A percentile compares a stretch with the other conserved stretches of the same genome.
Conservation (phyloP, 2,113 vertebrate species). For the Mus spicilegus region DNA sequence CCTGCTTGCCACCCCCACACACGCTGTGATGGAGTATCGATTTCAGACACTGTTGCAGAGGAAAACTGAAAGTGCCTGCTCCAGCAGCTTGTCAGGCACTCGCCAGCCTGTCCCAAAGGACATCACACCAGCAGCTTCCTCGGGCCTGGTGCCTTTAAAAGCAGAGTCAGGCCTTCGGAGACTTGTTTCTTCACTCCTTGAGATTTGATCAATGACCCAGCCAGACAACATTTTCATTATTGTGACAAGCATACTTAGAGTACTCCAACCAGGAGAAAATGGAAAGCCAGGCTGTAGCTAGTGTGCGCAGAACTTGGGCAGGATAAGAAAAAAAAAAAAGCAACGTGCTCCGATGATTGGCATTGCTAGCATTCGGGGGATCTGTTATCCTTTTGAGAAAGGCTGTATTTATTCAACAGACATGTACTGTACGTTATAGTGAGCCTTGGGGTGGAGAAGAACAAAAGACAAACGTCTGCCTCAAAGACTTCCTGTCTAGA, state of each 20-base stretch:
- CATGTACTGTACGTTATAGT: background rate
- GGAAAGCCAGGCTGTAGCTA: background rate
- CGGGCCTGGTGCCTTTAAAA: constrained; percentile 14
- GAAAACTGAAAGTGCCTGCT: constrained; percentile 85
- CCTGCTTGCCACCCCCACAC: constrained; percentile 69
- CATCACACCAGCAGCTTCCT: background rate
- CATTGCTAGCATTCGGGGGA: background rate
- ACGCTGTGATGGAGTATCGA: constrained; percentile 88
- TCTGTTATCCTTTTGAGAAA: background rate
- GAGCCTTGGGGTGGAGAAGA: background rate
- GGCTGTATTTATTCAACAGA: background rate
- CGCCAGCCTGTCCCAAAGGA: background rate
- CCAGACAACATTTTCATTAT: constrained; percentile 55
- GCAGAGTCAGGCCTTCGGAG: background rate
- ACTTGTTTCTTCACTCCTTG: constrained; percentile 57
- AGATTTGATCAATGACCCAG: constrained; percentile 27
- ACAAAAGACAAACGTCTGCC: background rate
- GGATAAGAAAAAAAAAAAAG: constrained; percentile 26
- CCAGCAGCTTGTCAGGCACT: constrained; percentile 82
- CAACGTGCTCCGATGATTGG: background rate
- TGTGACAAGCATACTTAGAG: background rate
- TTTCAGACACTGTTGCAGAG: constrained; percentile 89
- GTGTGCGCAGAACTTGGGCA: background rate
- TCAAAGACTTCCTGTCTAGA: background rate
- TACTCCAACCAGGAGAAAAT: background rate